A percentile compares a stretch with the other conserved stretches of the same genome.
These are phyloP conservation scores for Poecilus cupreus DNA, from an alignment of 2,888 invertebrate species.

Conservation along the genomic window DNA sequence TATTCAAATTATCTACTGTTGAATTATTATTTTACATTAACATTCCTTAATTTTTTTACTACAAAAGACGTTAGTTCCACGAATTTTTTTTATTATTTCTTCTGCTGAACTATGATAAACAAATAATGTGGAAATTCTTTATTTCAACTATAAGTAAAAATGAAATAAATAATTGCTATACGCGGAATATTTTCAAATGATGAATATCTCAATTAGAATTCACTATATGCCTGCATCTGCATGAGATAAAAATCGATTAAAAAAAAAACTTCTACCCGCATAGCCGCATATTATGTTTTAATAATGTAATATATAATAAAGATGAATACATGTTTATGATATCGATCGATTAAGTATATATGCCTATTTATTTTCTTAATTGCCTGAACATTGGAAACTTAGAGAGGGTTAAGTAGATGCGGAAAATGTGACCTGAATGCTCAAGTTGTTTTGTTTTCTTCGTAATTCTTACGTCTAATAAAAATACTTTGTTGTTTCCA, in stretches of 20 bases:
- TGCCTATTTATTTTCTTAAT: too few relatives aligned
- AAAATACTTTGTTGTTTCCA: constrained; percentile 69
- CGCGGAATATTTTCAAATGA: not conserved
- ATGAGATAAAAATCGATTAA: not conserved
- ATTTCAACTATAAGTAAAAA: constrained; percentile 1
- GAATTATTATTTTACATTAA: too few relatives aligned
- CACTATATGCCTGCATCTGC: not conserved
- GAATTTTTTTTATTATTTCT: not conserved
- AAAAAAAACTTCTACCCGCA: too few relatives aligned
- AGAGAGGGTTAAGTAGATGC: too few relatives aligned
- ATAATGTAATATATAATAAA: too few relatives aligned
- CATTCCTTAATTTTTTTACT: not conserved
- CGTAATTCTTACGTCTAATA: too few relatives aligned
- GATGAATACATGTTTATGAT: too few relatives aligned
- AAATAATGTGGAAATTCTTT: not conserved
- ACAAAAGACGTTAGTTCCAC: not conserved
- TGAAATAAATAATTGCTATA: not conserved
- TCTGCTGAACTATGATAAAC: not conserved
- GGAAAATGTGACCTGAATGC: too few relatives aligned
- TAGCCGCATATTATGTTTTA: not conserved
- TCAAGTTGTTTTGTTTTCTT: too few relatives aligned
- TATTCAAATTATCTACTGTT: too few relatives aligned
- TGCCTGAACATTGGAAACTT: too few relatives aligned
- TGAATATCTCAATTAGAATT: not conserved
- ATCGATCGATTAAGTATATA: too few relatives aligned